Conservation (phyloP, 2,888 invertebrate species). For the Liposcelis brunnea region DNA sequence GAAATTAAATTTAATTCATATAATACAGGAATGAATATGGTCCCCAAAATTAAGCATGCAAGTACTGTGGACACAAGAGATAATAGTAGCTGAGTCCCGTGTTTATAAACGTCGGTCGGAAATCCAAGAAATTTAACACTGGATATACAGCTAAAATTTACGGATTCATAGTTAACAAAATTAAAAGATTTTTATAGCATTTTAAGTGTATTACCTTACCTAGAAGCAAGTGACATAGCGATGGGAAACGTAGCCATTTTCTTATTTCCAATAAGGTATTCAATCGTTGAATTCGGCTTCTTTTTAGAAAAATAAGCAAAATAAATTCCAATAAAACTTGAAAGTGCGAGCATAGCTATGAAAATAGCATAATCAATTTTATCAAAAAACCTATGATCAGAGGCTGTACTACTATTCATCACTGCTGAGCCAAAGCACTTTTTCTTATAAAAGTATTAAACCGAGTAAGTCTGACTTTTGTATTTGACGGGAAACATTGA, state of each 20-base stretch:
- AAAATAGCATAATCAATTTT: too few species aligned
- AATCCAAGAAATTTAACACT: conserved; percentile 54
- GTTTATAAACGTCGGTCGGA: conserved; percentile 60
- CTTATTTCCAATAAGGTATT: conserved; percentile 57
- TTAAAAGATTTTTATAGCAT: too few species aligned
- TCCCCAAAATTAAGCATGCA: conserved; percentile 46
- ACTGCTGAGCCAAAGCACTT: too few species aligned
- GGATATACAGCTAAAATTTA: conserved; percentile 45
- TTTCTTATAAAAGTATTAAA: too few species aligned
- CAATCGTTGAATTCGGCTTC: conserved; percentile 49
- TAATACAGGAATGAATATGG: conserved; percentile 53
- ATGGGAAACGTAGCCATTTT: conserved; percentile 63
- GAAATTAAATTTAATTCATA: conserved; percentile 55
- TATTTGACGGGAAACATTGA: too few species aligned
- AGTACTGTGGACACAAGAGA: conserved; percentile 44
- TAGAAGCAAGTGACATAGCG: conserved; percentile 61
- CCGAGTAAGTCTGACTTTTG: too few species aligned
- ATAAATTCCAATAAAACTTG: conserved; percentile 37
- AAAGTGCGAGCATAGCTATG: too few species aligned
- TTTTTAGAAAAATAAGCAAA: conserved; percentile 49
- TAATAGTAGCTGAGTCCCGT: conserved; percentile 54
- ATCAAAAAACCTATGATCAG: too few species aligned
- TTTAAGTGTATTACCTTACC: too few species aligned
- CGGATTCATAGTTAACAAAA: too few species aligned
- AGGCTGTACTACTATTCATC: too few species aligned